phyloP scores from a whole-genome alignment of 2,888 invertebrate species.

The Drosophila anomalata region DNA sequence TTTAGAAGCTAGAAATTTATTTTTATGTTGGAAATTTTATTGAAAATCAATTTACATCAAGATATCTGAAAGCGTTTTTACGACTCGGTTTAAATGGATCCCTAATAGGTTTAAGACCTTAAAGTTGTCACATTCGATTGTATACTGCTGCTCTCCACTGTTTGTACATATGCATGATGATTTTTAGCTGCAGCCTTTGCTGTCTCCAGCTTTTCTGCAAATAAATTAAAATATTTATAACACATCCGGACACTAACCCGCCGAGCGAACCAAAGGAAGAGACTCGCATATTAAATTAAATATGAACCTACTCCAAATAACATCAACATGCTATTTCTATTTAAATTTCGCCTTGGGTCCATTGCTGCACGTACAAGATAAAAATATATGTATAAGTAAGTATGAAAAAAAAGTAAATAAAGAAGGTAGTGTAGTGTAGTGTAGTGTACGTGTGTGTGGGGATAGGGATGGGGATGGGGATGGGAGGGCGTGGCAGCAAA shows the following conservation, averaged over 20 bases:
- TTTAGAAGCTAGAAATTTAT: not conserved
- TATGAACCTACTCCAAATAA: constrained; percentile 68
- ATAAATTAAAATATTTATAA: constrained; percentile 65
- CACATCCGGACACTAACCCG: constrained; percentile 2
- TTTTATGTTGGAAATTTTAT: not conserved
- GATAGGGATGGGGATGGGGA: constrained; percentile 14
- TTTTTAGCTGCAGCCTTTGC: constrained; percentile 10
- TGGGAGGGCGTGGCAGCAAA: constrained; percentile 61
- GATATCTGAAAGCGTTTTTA: not conserved
- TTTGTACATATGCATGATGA: constrained; percentile 16
- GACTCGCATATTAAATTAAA: constrained; percentile 66
- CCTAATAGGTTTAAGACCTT: not conserved
- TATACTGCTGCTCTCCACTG: not conserved
- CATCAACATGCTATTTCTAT: constrained; percentile 73
- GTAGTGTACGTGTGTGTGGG: constrained; percentile 37
- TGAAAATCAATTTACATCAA: not conserved
- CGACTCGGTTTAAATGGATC: not conserved
- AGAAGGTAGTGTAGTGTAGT: constrained; percentile 14
- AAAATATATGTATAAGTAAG: constrained; percentile 56
- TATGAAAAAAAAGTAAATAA: constrained; percentile 25
- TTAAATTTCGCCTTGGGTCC: constrained; percentile 67
- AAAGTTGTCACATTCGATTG: not conserved
- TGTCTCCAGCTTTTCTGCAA: constrained; percentile 22
- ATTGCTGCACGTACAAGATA: constrained; percentile 75
- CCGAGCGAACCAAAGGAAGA: constrained; percentile 4